These are phyloP conservation scores for Drosophila rufa DNA, from an alignment of 1,140 invertebrate genomes.

Conservation along the genomic window DNA sequence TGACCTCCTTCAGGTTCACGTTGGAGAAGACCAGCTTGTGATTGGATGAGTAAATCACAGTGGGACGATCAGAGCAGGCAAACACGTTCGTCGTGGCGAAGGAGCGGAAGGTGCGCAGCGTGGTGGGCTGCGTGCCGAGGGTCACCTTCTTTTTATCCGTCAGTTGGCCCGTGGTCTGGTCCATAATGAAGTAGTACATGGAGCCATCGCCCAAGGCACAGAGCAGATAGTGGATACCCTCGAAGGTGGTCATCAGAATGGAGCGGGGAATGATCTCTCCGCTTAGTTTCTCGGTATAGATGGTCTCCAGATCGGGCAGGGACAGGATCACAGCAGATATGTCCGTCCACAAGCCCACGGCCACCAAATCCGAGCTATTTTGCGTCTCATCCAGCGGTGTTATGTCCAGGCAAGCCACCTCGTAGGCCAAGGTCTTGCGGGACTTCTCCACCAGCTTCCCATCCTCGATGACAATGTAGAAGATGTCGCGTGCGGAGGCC, in stretches of 20 bases:
- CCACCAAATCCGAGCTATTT: slow-evolving; percentile 90
- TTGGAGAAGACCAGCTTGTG: slow-evolving; percentile 99
- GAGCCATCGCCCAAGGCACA: slow-evolving; percentile 98
- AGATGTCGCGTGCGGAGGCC: slow-evolving; percentile 95
- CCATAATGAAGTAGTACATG: slow-evolving; percentile 97
- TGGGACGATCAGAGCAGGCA: slow-evolving; percentile 98
- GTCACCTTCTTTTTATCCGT: slow-evolving; percentile 96
- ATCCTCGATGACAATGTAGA: slow-evolving; percentile 93
- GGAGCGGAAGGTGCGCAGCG: slow-evolving; percentile 95
- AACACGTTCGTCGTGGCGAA: slow-evolving; percentile 98
- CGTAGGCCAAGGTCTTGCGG: slow-evolving; percentile 85
- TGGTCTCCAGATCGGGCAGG: slow-evolving; percentile 91
- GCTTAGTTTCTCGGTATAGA: slow-evolving; percentile 94
- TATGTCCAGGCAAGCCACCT: slow-evolving; percentile 98
- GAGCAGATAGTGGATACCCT: slow-evolving; percentile 95
- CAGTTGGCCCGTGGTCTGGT: slow-evolving; percentile 89
- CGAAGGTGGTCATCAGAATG: slow-evolving; percentile 97
- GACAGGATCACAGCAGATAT: slow-evolving; percentile 95
- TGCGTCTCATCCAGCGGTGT: slow-evolving; percentile 90
- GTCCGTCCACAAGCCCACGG: slow-evolving; percentile 98
- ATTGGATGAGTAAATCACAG: slow-evolving; percentile 99
- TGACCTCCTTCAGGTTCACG: slow-evolving; percentile 99
- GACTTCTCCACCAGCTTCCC: slow-evolving; percentile 88
- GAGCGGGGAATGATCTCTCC: slow-evolving; percentile 98
- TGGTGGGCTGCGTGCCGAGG: slow-evolving; percentile 98